These are phyloP conservation scores for Nowickia ferox DNA, from an alignment of 2,888 invertebrate genomes.

Conservation along the genomic window DNA sequence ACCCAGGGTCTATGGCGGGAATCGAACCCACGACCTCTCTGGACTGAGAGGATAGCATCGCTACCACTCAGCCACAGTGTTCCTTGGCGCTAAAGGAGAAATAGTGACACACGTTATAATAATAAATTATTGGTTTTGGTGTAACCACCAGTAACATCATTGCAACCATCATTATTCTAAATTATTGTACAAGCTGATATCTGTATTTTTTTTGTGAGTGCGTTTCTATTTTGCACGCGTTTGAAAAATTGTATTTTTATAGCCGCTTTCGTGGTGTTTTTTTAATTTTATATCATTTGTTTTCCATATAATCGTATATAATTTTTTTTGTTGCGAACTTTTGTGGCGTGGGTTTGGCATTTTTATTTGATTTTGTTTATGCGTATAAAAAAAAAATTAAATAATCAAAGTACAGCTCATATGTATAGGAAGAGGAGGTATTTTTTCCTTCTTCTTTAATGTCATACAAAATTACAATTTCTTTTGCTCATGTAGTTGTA, in stretches of 20 bases:
- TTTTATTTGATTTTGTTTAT: constrained; percentile 27
- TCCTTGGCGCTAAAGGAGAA: too few relatives aligned
- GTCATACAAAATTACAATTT: constrained; percentile 20
- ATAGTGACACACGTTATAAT: background rate
- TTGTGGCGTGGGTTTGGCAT: constrained; percentile 29
- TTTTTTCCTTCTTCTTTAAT: constrained; percentile 28
- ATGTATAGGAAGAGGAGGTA: constrained; percentile 9
- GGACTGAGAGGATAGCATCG: too few relatives aligned
- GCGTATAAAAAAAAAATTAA: constrained; percentile 23
- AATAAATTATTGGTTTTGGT: constrained; percentile 28
- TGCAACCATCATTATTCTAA: background rate
- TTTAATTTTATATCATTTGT: background rate
- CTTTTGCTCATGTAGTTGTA: background rate
- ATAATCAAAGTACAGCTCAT: background rate
- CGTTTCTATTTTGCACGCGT: background rate
- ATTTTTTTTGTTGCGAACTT: constrained; percentile 1
- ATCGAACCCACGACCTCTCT: too few relatives aligned
- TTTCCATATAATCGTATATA: background rate
- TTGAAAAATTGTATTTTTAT: constrained; percentile 9
- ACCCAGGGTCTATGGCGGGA: too few relatives aligned
- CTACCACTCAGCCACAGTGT: too few relatives aligned
- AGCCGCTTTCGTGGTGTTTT: background rate
- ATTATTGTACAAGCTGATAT: constrained; percentile 1
- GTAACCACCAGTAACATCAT: constrained; percentile 25
- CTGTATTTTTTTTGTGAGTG: background rate